Evolutionary conservation across 2,797 vertebrate species (phyloP).

Genomic region (Falco biarmicus): DNA sequence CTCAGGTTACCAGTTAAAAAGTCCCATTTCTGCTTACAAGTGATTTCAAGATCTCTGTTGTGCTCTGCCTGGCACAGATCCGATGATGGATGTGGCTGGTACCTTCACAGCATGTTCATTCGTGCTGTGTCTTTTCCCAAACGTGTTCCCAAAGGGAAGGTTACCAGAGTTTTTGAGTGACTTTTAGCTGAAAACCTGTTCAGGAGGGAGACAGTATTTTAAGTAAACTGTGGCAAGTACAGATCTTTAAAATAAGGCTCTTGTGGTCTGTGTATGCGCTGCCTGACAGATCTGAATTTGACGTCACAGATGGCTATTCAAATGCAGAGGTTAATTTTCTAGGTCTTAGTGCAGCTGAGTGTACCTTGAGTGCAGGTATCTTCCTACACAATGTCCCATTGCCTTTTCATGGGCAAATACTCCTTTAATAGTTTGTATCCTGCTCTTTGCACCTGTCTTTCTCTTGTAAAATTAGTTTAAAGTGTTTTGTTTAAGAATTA

Average conservation of each 20-base stretch:
- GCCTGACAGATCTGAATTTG: not conserved
- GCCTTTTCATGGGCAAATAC: not conserved
- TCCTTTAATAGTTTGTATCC: not conserved
- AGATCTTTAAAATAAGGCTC: not conserved
- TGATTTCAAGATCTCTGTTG: not conserved
- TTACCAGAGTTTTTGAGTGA: not conserved
- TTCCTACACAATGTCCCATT: not conserved
- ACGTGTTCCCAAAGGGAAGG: not conserved
- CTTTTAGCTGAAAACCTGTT: not conserved
- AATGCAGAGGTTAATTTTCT: not conserved
- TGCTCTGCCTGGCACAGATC: not conserved
- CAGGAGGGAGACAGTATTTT: not conserved
- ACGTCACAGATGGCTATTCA: not conserved
- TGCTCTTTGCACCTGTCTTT: not conserved
- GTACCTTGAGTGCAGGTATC: not conserved
- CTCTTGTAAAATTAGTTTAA: not conserved
- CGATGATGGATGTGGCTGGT: not conserved
- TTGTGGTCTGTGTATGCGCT: not conserved
- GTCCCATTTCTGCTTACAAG: not conserved
- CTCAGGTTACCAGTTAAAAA: not conserved
- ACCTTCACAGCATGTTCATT: not conserved
- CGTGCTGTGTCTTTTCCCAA: not conserved
- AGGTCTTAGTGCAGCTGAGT: not conserved
- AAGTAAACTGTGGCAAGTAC: not conserved
- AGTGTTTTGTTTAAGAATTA: not conserved